A percentile compares a stretch with the other conserved stretches of the same genome.
Evolutionary conservation across 2,113 vertebrate genomes (phyloP).

Genomic region (Rousettus leschenaultii): DNA sequence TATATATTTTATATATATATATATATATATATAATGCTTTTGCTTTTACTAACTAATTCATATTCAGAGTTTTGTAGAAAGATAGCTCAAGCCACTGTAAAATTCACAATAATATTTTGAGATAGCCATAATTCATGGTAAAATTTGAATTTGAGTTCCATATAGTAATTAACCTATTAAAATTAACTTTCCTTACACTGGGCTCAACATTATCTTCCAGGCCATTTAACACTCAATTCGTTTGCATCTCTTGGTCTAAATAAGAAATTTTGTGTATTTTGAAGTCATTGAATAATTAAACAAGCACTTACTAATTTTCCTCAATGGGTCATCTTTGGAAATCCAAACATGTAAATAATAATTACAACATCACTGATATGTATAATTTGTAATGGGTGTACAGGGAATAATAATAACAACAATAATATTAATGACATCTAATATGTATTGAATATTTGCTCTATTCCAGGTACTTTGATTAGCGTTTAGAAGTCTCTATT

Average conservation of each 20-base stretch:
- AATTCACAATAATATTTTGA: neutral
- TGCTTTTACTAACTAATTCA: neutral
- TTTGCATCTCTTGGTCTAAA: neutral
- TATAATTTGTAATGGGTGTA: neutral
- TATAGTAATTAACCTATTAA: neutral
- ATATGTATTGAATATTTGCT: neutral
- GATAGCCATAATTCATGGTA: neutral
- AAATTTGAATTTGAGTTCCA: neutral
- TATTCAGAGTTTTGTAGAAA: neutral
- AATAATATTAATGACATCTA: neutral
- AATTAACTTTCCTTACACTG: neutral
- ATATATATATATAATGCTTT: neutral
- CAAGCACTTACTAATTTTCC: neutral
- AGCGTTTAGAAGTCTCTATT: neutral
- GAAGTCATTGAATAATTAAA: neutral
- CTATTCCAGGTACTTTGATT: neutral
- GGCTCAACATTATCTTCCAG: neutral
- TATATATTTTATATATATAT: neutral
- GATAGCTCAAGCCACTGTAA: neutral
- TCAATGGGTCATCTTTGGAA: neutral
- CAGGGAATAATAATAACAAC: neutral
- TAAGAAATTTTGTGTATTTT: neutral
- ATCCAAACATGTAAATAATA: neutral
- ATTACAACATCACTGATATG: neutral
- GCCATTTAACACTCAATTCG: neutral